Evolutionary conservation across 1,140 invertebrate genomes (phyloP), one percentile per base, ranked within the genome.

Genomic region (Drosophila ironensis): DNA sequence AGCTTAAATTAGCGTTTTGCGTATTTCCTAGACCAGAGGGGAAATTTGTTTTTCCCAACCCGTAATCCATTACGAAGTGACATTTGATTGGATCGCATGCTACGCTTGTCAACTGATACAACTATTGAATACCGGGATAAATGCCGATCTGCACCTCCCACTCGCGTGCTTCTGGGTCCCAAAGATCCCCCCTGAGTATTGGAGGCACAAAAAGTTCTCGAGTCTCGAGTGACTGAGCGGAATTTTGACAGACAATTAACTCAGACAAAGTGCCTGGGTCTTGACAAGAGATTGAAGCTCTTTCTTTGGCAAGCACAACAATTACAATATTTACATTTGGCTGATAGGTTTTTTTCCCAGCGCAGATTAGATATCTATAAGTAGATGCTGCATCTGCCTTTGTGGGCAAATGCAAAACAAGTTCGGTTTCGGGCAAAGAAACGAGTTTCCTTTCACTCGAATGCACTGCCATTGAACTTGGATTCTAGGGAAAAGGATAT

Each of bases 381-480:
- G 33, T 61, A 61, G 56, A 28, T 30, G 33, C 24, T 28, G 25
- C 24, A 11, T 5, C 3, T 16, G 11, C 8, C n/a, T 8, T 28
- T 1, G 5, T 11, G 5, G 17, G 54, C 30, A 61, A 61, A 63
- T 63, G 56, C 59, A 47, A 63, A 63, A 63, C 56, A 63, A 63
- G 56, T 63, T 63, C 59, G 28, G 24, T 51, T 56, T 14, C 25
- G 25, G 14, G 8, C 19, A 6, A 45, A 30, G 42, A 35, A 80
- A 80, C 76, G 2, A 61, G 76, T 81, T 81, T 75, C 76, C 76
- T 57, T 81, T 81, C 66, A 75, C 76, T 50, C 30, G 48, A 46
- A 2, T 42, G 17, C 50, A 66, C 56, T 37, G 56, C 41, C 59
- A 48, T 42, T 70, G 64, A 70, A 59, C 66, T 44, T 19, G 12